Percentiles rank a stretch among this genome's conserved stretches.
Conservation (phyloP, 2,797 vertebrate species). For the Esox masquinongy region DNA sequence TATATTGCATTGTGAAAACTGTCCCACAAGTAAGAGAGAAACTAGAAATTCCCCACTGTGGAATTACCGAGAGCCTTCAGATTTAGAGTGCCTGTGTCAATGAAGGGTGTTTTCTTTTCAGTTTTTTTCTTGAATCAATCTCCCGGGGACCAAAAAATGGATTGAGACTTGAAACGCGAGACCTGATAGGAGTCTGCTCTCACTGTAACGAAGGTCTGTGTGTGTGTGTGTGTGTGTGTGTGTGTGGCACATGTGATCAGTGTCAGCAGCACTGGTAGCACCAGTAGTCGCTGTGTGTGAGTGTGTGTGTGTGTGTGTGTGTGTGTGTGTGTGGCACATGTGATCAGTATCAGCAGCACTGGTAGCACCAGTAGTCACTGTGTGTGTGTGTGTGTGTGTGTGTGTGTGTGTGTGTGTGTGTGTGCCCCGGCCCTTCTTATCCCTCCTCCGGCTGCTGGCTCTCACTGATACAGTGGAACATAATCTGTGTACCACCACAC, state of each 20-base stretch:
- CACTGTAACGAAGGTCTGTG: constrained; percentile 6
- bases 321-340: constrained; percentile 62
- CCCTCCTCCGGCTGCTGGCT: constrained; percentile 49
- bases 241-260: constrained; percentile 70
- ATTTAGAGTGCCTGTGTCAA: constrained; percentile 73
- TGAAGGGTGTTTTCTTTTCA: constrained; percentile 53
- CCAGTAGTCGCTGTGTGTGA: constrained; percentile 53
- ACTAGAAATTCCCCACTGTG: constrained; percentile 75
- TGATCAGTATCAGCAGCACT: constrained; percentile 69
- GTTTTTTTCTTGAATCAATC: constrained; percentile 23
- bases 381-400: constrained; percentile 19
- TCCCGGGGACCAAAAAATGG: constrained; percentile 6
- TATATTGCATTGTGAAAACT: constrained; percentile 75
- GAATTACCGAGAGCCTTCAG: constrained; percentile 67
- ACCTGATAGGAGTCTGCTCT: constrained; percentile 50
- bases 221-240: constrained; percentile 36
- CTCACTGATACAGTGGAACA: constrained; percentile 61
- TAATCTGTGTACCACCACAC: constrained; percentile 60
- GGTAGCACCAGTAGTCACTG: constrained; percentile 58
- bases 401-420: constrained; percentile 41
- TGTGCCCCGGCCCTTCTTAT: constrained; percentile 34
- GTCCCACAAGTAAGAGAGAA: constrained; percentile 74
- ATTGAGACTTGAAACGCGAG: constrained; percentile 55
- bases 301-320: constrained; percentile 30
- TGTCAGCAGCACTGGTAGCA: constrained; percentile 62